Evolutionary conservation across 2,797 vertebrate genomes (phyloP).

Genomic region (Salmo trutta): DNA sequence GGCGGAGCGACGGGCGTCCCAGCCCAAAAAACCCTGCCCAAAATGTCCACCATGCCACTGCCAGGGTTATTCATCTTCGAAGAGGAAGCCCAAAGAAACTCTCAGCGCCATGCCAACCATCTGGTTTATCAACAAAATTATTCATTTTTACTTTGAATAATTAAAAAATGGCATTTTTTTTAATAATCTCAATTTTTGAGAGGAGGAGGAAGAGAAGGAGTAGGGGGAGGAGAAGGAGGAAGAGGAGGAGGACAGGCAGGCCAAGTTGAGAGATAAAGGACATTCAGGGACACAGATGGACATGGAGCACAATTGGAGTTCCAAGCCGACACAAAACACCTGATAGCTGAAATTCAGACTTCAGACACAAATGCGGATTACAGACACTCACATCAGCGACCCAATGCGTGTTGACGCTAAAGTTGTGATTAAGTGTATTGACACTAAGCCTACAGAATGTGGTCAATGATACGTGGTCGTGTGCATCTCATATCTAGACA

Average conservation of each 20-base stretch:
- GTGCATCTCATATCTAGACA: not conserved
- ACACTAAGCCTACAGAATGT: constrained; percentile 59
- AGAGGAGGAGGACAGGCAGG: not conserved
- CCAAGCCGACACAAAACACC: too few relatives aligned
- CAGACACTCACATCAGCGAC: too few relatives aligned
- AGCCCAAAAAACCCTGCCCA: constrained; percentile 1
- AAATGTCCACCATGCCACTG: constrained; percentile 5
- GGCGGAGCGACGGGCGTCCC: not conserved
- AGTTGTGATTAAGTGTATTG: too few relatives aligned
- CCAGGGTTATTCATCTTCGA: constrained; percentile 22
- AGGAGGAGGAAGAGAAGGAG: not conserved
- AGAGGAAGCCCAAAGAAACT: constrained; percentile 27
- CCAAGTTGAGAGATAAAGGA: not conserved
- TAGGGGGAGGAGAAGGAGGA: too few relatives aligned
- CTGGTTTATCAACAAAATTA: constrained; percentile 45
- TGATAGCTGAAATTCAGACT: too few relatives aligned
- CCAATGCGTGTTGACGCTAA: too few relatives aligned
- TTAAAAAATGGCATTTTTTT: constrained; percentile 28
- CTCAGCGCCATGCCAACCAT: constrained; percentile 27
- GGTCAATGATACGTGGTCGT: not conserved
- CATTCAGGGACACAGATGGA: not conserved
- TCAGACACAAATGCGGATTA: too few relatives aligned
- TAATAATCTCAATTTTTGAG: constrained; percentile 8
- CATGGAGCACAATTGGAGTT: too few relatives aligned
- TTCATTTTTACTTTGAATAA: constrained; percentile 39